A percentile compares a stretch with the other conserved stretches of the same genome.
Evolutionary conservation across 2,113 vertebrate genomes (phyloP).

Genomic region (Lonchura striata): DNA sequence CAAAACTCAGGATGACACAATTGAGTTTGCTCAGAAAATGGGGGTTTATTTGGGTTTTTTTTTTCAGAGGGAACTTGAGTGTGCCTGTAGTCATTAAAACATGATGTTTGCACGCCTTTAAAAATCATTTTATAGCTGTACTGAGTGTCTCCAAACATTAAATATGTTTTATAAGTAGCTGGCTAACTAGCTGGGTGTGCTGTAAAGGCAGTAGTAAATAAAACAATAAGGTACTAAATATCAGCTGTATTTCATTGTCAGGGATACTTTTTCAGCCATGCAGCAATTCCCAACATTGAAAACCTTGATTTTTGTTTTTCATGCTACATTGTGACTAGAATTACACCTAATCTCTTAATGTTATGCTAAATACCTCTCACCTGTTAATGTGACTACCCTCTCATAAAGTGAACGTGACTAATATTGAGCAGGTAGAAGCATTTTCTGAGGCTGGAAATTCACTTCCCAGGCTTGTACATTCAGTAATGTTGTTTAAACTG

Average conservation of each 20-base stretch:
- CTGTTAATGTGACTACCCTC: background rate
- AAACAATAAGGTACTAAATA: slow-evolving; percentile 68
- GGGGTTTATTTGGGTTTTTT: background rate
- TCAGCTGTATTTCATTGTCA: slow-evolving; percentile 57
- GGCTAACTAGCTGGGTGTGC: slow-evolving; percentile 68
- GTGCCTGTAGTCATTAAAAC: slow-evolving; percentile 52
- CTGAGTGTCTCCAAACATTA: slow-evolving; percentile 68
- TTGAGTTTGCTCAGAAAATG: slow-evolving; percentile 45
- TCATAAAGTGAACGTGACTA: background rate
- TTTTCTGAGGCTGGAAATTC: background rate
- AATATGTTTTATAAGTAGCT: slow-evolving; percentile 73
- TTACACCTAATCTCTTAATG: slow-evolving; percentile 41
- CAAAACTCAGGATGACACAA: slow-evolving; percentile 51
- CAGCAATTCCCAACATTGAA: slow-evolving; percentile 56
- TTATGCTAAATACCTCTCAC: background rate
- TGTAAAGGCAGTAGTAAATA: slow-evolving; percentile 71
- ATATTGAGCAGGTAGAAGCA: background rate
- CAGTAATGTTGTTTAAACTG: background rate
- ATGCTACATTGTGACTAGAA: slow-evolving; percentile 44
- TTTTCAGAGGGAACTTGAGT: slow-evolving; percentile 50
- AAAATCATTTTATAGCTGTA: slow-evolving; percentile 67
- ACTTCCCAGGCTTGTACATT: background rate
- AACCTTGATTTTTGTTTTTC: slow-evolving; percentile 28
- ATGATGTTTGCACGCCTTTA: slow-evolving; percentile 57
- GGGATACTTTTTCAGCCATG: slow-evolving; percentile 42